Conservation (phyloP, 2,888 invertebrate genomes). For the Drosophila pegasa region DNA sequence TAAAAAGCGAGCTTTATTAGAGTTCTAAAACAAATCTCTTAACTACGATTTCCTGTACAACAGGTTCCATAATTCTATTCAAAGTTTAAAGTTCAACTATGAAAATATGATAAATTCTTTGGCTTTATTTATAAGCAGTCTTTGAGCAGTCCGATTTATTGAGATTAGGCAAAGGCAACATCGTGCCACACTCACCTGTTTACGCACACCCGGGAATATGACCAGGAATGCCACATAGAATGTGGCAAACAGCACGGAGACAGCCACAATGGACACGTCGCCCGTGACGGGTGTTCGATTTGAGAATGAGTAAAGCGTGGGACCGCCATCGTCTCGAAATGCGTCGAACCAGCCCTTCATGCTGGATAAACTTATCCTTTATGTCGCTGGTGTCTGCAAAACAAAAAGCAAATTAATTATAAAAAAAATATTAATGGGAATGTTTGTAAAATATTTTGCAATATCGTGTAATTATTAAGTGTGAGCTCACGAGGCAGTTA, state of each 20-base stretch:
- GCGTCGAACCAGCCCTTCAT: slow-evolving; percentile 99
- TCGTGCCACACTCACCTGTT: slow-evolving; percentile 89
- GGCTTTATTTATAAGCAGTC: not conserved
- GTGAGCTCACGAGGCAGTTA: slow-evolving; percentile 34
- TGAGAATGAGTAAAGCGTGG: slow-evolving; percentile 97
- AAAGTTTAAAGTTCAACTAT: not conserved
- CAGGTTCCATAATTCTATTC: slow-evolving; percentile 7
- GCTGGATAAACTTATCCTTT: slow-evolving; percentile 81
- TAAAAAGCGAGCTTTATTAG: not conserved
- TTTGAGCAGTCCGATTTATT: too few relatives aligned
- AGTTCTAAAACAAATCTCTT: not conserved
- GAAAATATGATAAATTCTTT: not conserved
- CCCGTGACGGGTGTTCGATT: slow-evolving; percentile 98
- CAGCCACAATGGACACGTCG: slow-evolving; percentile 94
- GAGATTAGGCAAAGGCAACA: not conserved
- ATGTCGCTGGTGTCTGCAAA: slow-evolving; percentile 72
- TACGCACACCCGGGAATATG: slow-evolving; percentile 97
- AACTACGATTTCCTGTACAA: slow-evolving; percentile 11
- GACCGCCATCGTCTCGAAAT: slow-evolving; percentile 98
- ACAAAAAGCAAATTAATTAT: slow-evolving; percentile 1
- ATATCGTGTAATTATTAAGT: slow-evolving; percentile 27
- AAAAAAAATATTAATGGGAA: slow-evolving; percentile 23
- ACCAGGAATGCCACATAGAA: slow-evolving; percentile 97
- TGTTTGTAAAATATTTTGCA: slow-evolving; percentile 34
- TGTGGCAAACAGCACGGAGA: slow-evolving; percentile 94